Evolutionary conservation across 2,113 vertebrate genomes (phyloP).

Genomic region (Coryphaenoides rupestris): DNA sequence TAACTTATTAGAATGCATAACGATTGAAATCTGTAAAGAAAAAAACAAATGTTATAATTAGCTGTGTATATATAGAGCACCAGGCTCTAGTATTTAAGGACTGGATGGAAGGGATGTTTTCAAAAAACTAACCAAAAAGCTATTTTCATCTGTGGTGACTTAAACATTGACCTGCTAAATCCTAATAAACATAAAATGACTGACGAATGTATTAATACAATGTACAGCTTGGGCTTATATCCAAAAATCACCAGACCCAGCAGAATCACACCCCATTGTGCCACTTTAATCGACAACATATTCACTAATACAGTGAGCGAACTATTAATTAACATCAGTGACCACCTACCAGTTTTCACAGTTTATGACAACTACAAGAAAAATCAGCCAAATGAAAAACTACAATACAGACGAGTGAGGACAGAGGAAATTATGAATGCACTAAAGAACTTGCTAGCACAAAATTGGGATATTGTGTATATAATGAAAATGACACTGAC

Average conservation of each 20-base stretch:
- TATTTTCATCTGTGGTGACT: conserved; percentile 3
- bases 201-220: conserved; percentile 2
- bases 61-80: too few species aligned
- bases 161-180: conserved; percentile 5
- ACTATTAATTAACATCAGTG: conserved; percentile 4
- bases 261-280: conserved; percentile 1
- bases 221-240: neutral
- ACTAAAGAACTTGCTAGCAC: neutral
- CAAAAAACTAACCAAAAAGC: neutral
- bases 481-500: neutral
- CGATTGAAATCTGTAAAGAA: too few species aligned
- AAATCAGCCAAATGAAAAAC: neutral
- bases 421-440: neutral
- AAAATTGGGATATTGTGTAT: neutral
- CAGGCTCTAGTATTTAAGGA: neutral
- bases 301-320: neutral
- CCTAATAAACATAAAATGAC: conserved; percentile 2
- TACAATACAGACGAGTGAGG: neutral
- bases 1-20: too few species aligned
- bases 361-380: neutral
- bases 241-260: conserved; percentile 4
- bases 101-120: neutral
- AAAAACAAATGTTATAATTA: too few species aligned
- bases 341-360: conserved; percentile 4
- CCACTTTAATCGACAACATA: conserved; percentile 14